These are phyloP conservation scores for Entosphenus tridentatus DNA, from an alignment of 2,113 vertebrate species.

Conservation along the genomic window DNA sequence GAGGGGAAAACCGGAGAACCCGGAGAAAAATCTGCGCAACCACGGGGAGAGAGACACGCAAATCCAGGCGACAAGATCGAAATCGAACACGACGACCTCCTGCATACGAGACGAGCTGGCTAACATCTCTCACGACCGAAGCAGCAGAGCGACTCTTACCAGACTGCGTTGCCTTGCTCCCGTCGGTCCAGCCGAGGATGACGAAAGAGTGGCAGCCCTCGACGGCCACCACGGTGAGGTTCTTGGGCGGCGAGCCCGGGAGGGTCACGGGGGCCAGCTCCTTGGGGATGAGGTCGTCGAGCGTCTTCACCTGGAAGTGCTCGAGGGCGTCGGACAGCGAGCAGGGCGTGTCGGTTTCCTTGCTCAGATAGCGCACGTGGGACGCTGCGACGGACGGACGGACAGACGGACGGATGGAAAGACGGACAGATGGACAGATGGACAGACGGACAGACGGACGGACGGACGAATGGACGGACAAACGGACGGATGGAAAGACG, in stretches of 20 bases:
- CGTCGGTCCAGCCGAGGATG: constrained; percentile 61
- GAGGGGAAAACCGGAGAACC: too few relatives aligned
- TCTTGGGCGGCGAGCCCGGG: constrained; percentile 49
- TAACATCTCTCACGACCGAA: too few relatives aligned
- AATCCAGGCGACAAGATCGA: too few relatives aligned
- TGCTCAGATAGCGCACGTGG: constrained; percentile 77
- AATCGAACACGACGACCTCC: too few relatives aligned
- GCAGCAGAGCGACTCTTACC: too few relatives aligned
- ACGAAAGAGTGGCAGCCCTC: constrained; percentile 96
- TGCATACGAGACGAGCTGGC: too few relatives aligned
- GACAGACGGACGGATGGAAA: not conserved
- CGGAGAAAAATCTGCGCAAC: too few relatives aligned
- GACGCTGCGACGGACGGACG: constrained; percentile 32
- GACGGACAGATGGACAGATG: too few relatives aligned
- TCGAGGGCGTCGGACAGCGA: constrained; percentile 86
- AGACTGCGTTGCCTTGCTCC: too few relatives aligned
- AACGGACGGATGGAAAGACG: constrained; percentile 7
- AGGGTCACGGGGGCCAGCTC: constrained; percentile 22
- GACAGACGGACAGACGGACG: constrained; percentile 31
- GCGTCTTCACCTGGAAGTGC: constrained; percentile 70
- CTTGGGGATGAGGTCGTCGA: constrained; percentile 47
- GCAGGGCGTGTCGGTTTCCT: constrained; percentile 61
- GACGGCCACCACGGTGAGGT: constrained; percentile 75
- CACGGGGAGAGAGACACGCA: too few relatives aligned
- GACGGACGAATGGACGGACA: constrained; percentile 18